Conservation (phyloP, 2,888 invertebrate genomes). For the Sabellastarte sp. region DNA sequence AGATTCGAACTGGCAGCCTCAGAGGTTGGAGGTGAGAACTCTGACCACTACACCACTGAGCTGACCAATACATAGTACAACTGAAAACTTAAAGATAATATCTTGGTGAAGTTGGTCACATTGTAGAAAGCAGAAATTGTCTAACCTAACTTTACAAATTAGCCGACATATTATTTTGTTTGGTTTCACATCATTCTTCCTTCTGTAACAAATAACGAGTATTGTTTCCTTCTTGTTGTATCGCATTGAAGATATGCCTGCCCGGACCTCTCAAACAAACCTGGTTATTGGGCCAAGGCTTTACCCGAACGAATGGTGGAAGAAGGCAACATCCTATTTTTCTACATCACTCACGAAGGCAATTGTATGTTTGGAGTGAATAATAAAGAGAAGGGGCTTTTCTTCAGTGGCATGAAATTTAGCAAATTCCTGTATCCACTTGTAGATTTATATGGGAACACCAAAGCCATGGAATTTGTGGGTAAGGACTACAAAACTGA, state of each 20-base stretch:
- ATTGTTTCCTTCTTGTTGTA: no score
- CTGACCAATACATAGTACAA: no score
- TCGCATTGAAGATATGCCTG: conserved; percentile 90
- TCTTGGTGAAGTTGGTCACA: no score
- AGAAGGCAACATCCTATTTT: conserved; percentile 83
- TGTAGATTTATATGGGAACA: conserved; percentile 96
- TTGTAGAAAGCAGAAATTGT: no score
- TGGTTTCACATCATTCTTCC: no score
- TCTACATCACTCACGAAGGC: conserved; percentile 86
- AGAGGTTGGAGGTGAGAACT: no score
- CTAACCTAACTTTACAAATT: no score
- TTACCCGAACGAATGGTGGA: conserved; percentile 76
- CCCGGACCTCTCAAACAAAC: conserved; percentile 94
- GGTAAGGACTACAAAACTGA: conserved; percentile 28
- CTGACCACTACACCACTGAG: no score
- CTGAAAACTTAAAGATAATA: no score
- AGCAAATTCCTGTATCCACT: conserved; percentile 79
- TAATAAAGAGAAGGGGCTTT: conserved; percentile 90
- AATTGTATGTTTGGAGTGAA: conserved; percentile 95
- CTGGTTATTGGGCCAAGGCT: conserved; percentile 98
- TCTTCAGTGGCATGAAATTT: conserved; percentile 76
- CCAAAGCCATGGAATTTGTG: conserved; percentile 88
- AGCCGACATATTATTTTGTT: no score
- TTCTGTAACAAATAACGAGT: no score
- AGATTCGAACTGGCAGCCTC: no score